Percentiles rank a stretch among this genome's conserved stretches.
phyloP scores from a whole-genome alignment of 2,113 vertebrate species.

The Bos indicus region DNA sequence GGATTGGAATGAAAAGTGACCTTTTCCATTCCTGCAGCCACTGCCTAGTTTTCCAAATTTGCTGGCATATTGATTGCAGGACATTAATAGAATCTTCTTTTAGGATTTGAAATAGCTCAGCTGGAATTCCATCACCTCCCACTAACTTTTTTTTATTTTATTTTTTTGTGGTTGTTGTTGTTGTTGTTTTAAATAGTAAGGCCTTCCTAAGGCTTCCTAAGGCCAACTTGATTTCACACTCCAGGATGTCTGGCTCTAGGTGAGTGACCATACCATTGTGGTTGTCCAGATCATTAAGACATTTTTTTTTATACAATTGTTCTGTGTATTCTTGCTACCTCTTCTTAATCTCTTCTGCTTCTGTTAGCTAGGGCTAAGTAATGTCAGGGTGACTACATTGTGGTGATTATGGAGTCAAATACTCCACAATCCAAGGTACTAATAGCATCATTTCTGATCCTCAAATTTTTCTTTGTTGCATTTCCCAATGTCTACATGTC shows the following conservation, averaged over 20 bases:
- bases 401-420: neutral
- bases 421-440: neutral
- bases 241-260: neutral
- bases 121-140: neutral
- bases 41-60: neutral
- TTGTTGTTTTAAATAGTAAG: neutral
- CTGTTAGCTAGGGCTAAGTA: neutral
- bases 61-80: neutral
- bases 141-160: neutral
- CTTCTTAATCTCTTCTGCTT: neutral
- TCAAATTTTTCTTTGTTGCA: constrained; percentile 23
- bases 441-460: neutral
- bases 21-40: neutral
- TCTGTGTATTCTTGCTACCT: neutral
- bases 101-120: neutral
- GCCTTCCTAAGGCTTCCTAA: neutral
- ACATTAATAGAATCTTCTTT: neutral
- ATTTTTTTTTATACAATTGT: neutral
- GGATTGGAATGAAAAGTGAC: neutral
- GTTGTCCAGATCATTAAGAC: neutral
- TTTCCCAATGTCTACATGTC: constrained; percentile 9
- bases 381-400: neutral
- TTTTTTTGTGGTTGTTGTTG: no score
- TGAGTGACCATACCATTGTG: no score
- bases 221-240: neutral